Evolutionary conservation across 1,140 invertebrate genomes (phyloP).

Genomic region (Psilanteris sp.): DNA sequence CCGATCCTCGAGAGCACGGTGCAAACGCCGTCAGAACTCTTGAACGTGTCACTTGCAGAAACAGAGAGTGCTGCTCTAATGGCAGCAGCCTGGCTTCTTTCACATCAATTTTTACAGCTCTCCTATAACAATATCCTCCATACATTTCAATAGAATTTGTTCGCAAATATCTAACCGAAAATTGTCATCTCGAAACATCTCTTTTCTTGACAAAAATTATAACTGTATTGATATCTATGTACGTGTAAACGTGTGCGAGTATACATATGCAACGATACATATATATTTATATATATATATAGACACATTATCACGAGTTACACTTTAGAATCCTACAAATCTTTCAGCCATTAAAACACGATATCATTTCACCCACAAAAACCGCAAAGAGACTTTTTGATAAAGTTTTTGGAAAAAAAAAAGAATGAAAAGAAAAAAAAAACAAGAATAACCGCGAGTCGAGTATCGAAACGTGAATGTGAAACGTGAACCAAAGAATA

Average conservation of each 20-base stretch:
- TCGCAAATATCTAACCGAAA: slow-evolving; percentile 41
- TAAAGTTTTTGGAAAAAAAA: slow-evolving; percentile 14
- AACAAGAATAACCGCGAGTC: slow-evolving; percentile 25
- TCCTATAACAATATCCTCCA: slow-evolving; percentile 43
- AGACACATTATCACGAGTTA: not conserved
- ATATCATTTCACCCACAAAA: slow-evolving; percentile 24
- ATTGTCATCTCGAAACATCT: slow-evolving; percentile 48
- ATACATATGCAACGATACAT: too few relatives aligned
- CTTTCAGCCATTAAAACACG: slow-evolving; percentile 29
- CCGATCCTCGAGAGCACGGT: slow-evolving; percentile 33
- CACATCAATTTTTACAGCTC: slow-evolving; percentile 59
- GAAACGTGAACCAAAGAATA: slow-evolving; percentile 34
- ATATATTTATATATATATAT: too few relatives aligned
- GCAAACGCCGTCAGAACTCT: slow-evolving; percentile 55
- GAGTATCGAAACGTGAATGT: slow-evolving; percentile 39
- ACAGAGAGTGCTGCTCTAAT: slow-evolving; percentile 57
- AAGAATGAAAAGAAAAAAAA: too few relatives aligned
- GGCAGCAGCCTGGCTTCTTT: slow-evolving; percentile 46
- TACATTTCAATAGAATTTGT: slow-evolving; percentile 52
- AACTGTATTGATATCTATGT: too few relatives aligned
- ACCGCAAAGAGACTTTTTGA: slow-evolving; percentile 19
- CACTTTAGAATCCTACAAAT: slow-evolving; percentile 23
- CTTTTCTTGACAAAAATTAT: not conserved
- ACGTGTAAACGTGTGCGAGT: too few relatives aligned
- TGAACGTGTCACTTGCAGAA: slow-evolving; percentile 68